Conservation (phyloP, 1,140 invertebrate genomes). For the Helicoverpa armigera region DNA sequence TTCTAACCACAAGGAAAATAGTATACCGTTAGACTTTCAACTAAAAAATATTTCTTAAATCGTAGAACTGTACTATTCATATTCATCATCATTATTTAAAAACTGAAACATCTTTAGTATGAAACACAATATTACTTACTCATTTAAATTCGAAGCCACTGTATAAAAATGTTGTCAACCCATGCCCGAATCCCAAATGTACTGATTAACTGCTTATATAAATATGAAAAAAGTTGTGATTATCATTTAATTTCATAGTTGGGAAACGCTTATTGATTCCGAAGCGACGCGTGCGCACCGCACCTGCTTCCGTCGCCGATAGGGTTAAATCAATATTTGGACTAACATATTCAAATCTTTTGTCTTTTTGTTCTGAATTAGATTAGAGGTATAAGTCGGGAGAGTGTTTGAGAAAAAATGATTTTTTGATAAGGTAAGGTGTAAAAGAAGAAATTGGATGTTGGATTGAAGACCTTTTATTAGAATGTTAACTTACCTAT, state of each 20-base stretch:
- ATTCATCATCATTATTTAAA: not conserved
- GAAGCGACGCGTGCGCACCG: slow-evolving; percentile 71
- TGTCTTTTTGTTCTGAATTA: slow-evolving; percentile 68
- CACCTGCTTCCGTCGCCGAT: slow-evolving; percentile 83
- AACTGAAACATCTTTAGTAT: too few relatives aligned
- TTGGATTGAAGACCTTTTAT: not conserved
- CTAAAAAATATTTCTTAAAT: not conserved
- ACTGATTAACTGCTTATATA: slow-evolving; percentile 82
- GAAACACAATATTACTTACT: not conserved
- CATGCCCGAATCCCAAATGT: slow-evolving; percentile 69
- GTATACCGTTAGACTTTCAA: not conserved
- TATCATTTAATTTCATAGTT: slow-evolving; percentile 86
- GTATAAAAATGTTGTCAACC: slow-evolving; percentile 59
- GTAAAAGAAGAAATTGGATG: not conserved
- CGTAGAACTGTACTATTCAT: not conserved
- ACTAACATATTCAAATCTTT: slow-evolving; percentile 77
- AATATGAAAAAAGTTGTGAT: slow-evolving; percentile 83
- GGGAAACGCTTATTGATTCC: slow-evolving; percentile 81
- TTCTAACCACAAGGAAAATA: not conserved
- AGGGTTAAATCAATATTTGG: slow-evolving; percentile 85
- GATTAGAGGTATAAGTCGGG: slow-evolving; percentile 49
- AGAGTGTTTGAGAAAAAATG: slow-evolving; percentile 45
- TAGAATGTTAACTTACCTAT: too few relatives aligned
- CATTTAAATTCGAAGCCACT: not conserved
- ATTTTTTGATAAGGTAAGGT: slow-evolving; percentile 3